Conservation (phyloP, 2,888 invertebrate genomes). For the Alitta virens region DNA sequence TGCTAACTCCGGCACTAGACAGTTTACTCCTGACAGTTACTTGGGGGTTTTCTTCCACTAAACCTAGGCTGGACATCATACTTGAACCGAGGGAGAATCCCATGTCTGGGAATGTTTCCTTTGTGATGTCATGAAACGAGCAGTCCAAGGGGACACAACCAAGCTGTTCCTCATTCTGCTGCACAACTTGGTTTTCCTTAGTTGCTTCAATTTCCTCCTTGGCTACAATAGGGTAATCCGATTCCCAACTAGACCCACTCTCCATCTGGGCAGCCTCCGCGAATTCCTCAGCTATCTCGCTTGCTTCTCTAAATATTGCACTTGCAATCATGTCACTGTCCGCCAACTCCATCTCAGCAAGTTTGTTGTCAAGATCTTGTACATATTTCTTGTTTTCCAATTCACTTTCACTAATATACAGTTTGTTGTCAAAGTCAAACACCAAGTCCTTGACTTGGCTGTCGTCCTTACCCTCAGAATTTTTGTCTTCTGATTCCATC, state of each 20-base stretch:
- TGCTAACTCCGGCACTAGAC: not conserved
- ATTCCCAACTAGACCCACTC: not conserved
- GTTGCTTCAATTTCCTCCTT: slow-evolving; percentile 1
- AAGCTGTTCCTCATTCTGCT: slow-evolving; percentile 2
- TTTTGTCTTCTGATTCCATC: not conserved
- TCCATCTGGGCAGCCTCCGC: not conserved
- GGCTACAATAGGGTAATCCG: not conserved
- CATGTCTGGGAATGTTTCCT: slow-evolving; percentile 39
- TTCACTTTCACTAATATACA: not conserved
- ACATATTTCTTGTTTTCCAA: not conserved
- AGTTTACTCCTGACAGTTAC: not conserved
- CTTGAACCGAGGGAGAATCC: slow-evolving; percentile 27
- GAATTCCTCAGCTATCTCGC: not conserved
- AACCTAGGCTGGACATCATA: slow-evolving; percentile 15
- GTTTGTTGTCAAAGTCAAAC: not conserved
- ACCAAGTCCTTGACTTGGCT: not conserved
- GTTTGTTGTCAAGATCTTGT: not conserved
- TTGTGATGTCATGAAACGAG: slow-evolving; percentile 31
- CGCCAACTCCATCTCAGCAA: not conserved
- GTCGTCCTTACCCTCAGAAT: not conserved
- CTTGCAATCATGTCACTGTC: not conserved
- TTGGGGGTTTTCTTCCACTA: slow-evolving; percentile 16
- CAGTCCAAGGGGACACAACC: slow-evolving; percentile 1
- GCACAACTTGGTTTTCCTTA: not conserved
- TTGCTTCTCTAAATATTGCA: not conserved